Conservation (phyloP, 1,140 invertebrate genomes). For the Kradibia gibbosae region DNA sequence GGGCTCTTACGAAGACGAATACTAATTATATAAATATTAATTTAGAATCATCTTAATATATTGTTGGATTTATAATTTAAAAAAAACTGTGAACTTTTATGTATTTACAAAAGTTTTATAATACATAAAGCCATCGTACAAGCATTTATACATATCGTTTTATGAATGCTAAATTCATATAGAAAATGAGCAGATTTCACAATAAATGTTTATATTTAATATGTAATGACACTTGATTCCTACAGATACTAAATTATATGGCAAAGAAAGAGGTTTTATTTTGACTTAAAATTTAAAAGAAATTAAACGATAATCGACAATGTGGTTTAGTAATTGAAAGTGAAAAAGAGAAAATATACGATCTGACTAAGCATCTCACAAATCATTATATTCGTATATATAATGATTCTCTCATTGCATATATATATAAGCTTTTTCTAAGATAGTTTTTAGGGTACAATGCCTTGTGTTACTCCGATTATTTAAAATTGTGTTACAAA, state of each 20-base stretch:
- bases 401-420: no score
- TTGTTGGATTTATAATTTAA: no score
- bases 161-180: not conserved
- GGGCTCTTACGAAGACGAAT: no score
- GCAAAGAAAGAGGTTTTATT: not conserved
- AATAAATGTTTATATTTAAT: not conserved
- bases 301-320: constrained; percentile 2
- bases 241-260: constrained; percentile 2
- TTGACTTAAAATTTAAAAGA: constrained; percentile 13
- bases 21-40: no score
- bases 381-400: not conserved
- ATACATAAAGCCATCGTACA: no score
- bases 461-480: not conserved
- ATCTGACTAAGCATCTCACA: constrained; percentile 32
- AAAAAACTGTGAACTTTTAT: not conserved
- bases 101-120: not conserved
- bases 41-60: not conserved
- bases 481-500: constrained; percentile 8
- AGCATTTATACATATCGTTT: no score
- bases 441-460: constrained; percentile 5
- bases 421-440: not conserved
- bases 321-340: not conserved
- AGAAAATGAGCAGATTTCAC: not conserved
- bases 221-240: constrained; percentile 30
- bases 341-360: constrained; percentile 20